Base-by-base conservation (phyloP, 1,140 invertebrate species). In the Zaprionus gabonicus region DNA sequence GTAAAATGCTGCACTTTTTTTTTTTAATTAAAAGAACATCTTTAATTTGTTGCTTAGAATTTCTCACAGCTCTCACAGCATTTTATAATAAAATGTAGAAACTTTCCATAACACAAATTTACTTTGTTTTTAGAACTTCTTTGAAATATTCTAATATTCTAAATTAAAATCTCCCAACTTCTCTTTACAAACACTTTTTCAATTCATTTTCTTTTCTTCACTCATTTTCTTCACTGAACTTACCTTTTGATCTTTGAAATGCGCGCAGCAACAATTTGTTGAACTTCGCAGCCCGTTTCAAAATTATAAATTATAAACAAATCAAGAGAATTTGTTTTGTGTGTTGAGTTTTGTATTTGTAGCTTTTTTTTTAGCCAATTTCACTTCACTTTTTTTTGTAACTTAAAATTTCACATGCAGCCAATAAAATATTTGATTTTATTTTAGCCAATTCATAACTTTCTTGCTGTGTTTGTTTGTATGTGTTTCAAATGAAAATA, bases 401-500 rank as follows among this genome's bases (percentile, higher is more conserved):
- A 76, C 53, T 71, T 1, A 82, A 86, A 71, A 66, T 60, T 59
- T 59, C 68, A 71, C 68, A 71, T 71, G 73, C 73, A 76, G 60
- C 55, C 36, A 76, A 76, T 71, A 44, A 44, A 57, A 28, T 76
- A n/a, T 9, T 27, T 46, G 36, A 41, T 71, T 34, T 34, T 34
- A 34, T 34, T 34, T 60, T 64, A 57, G 76, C 75, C 78, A 85
- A 85, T 81, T 81, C 60, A 69, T 77, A 80, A 87, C 71, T 71
- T 83, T 75, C 31, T 60, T 51, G 44, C 81, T 56, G 65, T 72
- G 36, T 46, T 9, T 49, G 31, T 38, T 6, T 25, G 34, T 65
- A 20, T 27, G 10, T 31, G 34, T 60, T 28, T n/a, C 3, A 64
- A 67, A 49, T 49, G 73, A 85, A 85, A 67, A 71, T 71, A 75